Evolutionary conservation across 1,140 invertebrate genomes (phyloP), one percentile per base, ranked within the genome.

Genomic region (Drosophila quadrilineata): DNA sequence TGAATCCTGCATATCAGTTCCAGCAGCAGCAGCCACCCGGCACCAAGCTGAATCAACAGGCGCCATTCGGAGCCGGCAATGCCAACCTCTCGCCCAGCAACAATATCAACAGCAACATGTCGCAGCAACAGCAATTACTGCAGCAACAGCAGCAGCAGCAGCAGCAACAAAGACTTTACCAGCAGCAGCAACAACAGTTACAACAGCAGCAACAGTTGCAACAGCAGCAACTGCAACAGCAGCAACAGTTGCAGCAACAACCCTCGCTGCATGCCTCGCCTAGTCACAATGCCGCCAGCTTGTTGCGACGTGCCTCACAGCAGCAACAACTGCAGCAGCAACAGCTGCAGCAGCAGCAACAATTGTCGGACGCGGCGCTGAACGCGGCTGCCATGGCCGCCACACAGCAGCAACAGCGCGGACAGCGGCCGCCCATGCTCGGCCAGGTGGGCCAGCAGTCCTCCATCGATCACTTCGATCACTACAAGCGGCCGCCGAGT

Each of bases 401-500:
- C 8, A 38, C 68, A 29, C 65, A 73, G 16, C 75, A 87, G 80
- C 91, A 91, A 88, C 71, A 91, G 90, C 12, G 91, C 89, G 90
- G 17, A 90, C 91, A 21, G 84, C 24, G 80, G n/a, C 90, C 92
- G 3, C 93, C 92, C 6, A 91, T 91, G 72, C 53, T 92, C 52
- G 90, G 90, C n/a, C 89, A 89, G 43, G 89, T 88, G 31, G 88
- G 89, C 4, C 91, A 92, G 71, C 91, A 92, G 79, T 90, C 93
- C 1, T 93, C 93, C 24, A 94, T 93, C 67, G 93, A 94, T 74
- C 93, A 93, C 82, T 93, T 98, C 89, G 97, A 98, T 91, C 97
- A 99, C 87, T 99, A 99, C 88, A 96, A 97, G 89, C 92, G 95
- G 84, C 95, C 96, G 49, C 95, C 95, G 2, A 96, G 95, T 90